phyloP scores from a whole-genome alignment of 2,888 invertebrate species.

The Idaea straminata region DNA sequence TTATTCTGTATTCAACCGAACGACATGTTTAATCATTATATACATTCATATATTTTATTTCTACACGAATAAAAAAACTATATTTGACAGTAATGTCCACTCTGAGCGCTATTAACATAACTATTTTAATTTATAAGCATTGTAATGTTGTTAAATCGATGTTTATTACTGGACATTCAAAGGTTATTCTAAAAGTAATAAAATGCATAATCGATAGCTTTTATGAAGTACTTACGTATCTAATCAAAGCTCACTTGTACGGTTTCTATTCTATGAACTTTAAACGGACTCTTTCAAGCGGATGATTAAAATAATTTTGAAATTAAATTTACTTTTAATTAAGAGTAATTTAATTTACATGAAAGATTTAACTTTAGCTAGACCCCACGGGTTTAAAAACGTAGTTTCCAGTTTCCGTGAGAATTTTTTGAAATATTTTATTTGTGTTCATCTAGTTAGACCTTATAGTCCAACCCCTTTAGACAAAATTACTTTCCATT shows the following conservation, averaged over 20 bases:
- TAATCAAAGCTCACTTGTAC: background rate
- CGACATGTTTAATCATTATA: background rate
- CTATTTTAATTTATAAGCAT: background rate
- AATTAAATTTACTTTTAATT: background rate
- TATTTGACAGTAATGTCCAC: background rate
- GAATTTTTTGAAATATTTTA: background rate
- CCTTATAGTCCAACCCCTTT: no score
- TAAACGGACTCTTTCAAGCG: slow-evolving; percentile 4
- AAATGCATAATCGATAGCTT: background rate
- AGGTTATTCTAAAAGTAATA: background rate
- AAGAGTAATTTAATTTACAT: background rate
- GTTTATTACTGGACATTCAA: background rate
- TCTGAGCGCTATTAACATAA: background rate
- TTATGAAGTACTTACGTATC: background rate
- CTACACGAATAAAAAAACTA: background rate
- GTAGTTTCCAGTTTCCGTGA: background rate
- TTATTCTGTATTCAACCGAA: background rate
- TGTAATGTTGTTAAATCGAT: background rate
- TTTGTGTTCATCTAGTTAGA: no score
- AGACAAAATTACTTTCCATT: no score
- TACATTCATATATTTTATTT: background rate
- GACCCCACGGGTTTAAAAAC: background rate
- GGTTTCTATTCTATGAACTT: background rate
- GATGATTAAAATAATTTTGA: slow-evolving; percentile 5
- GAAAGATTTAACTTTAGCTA: background rate